phyloP scores from a whole-genome alignment of 2,888 invertebrate genomes.

The Eupsilia transversa region DNA sequence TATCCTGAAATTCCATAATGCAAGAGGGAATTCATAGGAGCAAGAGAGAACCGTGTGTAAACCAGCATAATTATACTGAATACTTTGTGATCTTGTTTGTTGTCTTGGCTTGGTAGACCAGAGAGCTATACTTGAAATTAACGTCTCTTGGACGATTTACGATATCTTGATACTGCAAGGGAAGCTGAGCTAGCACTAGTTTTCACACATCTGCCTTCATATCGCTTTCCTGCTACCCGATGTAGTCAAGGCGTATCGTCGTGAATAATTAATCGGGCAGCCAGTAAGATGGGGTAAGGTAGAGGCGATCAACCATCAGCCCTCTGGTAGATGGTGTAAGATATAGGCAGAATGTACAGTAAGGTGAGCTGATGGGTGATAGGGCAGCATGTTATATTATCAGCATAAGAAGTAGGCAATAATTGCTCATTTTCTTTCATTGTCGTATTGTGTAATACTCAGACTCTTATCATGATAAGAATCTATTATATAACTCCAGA shows the following conservation, averaged over 20 bases:
- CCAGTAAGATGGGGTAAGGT: no score
- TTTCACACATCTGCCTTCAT: not conserved
- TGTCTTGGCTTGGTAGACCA: not conserved
- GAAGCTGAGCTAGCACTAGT: not conserved
- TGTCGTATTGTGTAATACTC: slow-evolving; percentile 16
- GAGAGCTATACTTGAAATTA: not conserved
- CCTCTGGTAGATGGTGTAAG: no score
- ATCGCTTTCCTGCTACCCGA: not conserved
- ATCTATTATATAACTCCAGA: slow-evolving; percentile 17
- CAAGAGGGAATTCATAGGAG: not conserved
- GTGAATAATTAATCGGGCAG: not conserved
- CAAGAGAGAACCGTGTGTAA: not conserved
- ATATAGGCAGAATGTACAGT: no score
- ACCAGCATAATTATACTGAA: not conserved
- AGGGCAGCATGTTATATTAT: slow-evolving; percentile 19
- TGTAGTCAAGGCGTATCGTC: not conserved
- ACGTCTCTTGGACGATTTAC: not conserved
- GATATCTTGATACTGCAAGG: not conserved
- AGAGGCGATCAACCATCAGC: no score
- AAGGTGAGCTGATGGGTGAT: no score
- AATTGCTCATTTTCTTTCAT: slow-evolving; percentile 47
- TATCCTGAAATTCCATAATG: not conserved
- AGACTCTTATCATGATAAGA: slow-evolving; percentile 29
- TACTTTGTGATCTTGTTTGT: not conserved
- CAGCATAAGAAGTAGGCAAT: slow-evolving; percentile 17